Conservation (phyloP, 2,113 vertebrate species). For the Carettochelys insculpta region DNA sequence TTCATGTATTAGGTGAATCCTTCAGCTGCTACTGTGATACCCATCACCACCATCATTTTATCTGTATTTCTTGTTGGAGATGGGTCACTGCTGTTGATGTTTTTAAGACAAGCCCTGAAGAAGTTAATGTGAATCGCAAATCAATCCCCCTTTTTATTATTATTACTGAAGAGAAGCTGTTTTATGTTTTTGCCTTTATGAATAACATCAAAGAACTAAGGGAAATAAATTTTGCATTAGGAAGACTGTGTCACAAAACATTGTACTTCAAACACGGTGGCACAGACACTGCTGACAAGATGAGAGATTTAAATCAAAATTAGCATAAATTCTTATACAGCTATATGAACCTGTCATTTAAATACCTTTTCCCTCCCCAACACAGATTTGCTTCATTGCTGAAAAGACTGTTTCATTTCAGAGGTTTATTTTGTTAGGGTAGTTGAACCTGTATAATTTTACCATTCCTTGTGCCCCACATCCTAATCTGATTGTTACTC, state of each 20-base stretch:
- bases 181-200: background rate
- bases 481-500: background rate
- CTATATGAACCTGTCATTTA: slow-evolving; percentile 25
- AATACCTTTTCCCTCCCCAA: slow-evolving; percentile 39
- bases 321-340: slow-evolving; percentile 41
- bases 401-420: slow-evolving; percentile 16
- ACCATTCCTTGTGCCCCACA: background rate
- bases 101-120: slow-evolving; percentile 10
- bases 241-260: slow-evolving; percentile 9
- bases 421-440: background rate
- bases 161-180: background rate
- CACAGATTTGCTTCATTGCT: background rate
- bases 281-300: slow-evolving; percentile 38
- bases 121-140: slow-evolving; percentile 21
- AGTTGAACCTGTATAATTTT: background rate
- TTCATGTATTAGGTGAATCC: background rate
- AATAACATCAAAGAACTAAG: slow-evolving; percentile 45
- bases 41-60: background rate
- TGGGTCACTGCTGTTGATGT: background rate
- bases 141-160: slow-evolving; percentile 13
- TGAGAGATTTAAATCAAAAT: slow-evolving; percentile 50
- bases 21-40: slow-evolving; percentile 24
- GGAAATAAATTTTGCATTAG: slow-evolving; percentile 47
- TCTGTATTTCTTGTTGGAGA: background rate
- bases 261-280: slow-evolving; percentile 53